Evolutionary conservation across 53 echinoderm and acorn worm genomes (phyloP).

Genomic region (Paelopatides confundens): DNA sequence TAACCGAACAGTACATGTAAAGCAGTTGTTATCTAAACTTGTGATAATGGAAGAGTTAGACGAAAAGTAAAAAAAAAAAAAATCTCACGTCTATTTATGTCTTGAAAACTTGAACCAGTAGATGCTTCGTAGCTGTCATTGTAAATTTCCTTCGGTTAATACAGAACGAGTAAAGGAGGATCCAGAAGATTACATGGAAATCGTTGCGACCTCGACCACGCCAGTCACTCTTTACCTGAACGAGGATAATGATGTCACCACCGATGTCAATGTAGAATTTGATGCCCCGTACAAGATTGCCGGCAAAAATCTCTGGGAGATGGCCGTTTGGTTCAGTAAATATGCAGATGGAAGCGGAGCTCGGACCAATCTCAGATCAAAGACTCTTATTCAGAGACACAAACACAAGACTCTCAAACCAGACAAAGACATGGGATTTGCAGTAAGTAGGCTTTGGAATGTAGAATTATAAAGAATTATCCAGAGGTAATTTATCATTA

Average conservation of each 20-base stretch:
- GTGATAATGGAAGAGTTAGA: too few species aligned
- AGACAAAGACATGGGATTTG: slow-evolving; percentile 9
- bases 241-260: slow-evolving; percentile 42
- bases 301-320: slow-evolving; percentile 67
- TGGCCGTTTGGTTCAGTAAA: slow-evolving; percentile 64
- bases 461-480: too few species aligned
- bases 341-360: slow-evolving; percentile 58
- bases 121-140: too few species aligned
- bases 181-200: slow-evolving; percentile 2
- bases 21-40: too few species aligned
- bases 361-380: background rate
- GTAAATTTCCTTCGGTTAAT: too few species aligned
- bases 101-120: too few species aligned
- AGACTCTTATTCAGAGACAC: slow-evolving; percentile 46
- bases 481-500: too few species aligned
- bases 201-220: slow-evolving; percentile 24
- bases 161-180: slow-evolving; percentile 13
- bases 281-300: background rate
- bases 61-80: too few species aligned
- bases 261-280: slow-evolving; percentile 21
- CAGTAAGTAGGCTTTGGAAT: slow-evolving; percentile 12
- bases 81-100: too few species aligned
- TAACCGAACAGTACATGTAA: too few species aligned
- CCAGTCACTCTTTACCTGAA: slow-evolving; percentile 26
- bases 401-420: slow-evolving; percentile 30